These are phyloP conservation scores for Isaurus tuberculatus DNA, from an alignment of 92 coral and sea anemone species.

Conservation along the genomic window DNA sequence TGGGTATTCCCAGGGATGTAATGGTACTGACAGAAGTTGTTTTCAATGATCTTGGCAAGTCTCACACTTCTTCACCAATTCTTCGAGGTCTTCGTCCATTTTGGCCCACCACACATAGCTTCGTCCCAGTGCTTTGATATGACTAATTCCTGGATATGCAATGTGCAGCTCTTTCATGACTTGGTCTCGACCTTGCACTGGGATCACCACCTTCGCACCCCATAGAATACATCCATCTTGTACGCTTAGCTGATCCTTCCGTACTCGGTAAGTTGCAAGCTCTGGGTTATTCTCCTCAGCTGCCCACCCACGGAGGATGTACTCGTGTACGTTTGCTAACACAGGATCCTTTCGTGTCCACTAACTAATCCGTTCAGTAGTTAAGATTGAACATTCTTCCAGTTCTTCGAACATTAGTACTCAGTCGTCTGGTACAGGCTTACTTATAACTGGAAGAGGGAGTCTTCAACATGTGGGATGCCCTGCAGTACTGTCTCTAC, in stretches of 20 bases:
- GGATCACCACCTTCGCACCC: conserved; percentile 15
- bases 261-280: not conserved
- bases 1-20: conserved; percentile 48
- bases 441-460: conserved; percentile 25
- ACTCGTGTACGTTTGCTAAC: conserved; percentile 27
- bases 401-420: conserved; percentile 32
- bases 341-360: conserved; percentile 21
- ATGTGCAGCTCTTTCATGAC: conserved; percentile 37
- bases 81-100: conserved; percentile 15
- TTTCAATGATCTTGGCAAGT: conserved; percentile 46
- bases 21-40: conserved; percentile 28
- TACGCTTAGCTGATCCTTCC: not conserved
- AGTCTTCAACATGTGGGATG: not conserved
- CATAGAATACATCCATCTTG: conserved; percentile 4
- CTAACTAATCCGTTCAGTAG: not conserved
- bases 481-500: too few relatives aligned
- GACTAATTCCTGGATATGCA: conserved; percentile 46
- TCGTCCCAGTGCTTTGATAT: conserved; percentile 44
- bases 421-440: conserved; percentile 35
- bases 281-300: conserved; percentile 12
- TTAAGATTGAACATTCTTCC: not conserved
- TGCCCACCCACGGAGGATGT: conserved; percentile 24
- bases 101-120: conserved; percentile 46
- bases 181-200: conserved; percentile 38
- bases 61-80: conserved; percentile 29